Conservation (phyloP, 92 coral and sea anemone species). For the Zoanthus gigantus region DNA sequence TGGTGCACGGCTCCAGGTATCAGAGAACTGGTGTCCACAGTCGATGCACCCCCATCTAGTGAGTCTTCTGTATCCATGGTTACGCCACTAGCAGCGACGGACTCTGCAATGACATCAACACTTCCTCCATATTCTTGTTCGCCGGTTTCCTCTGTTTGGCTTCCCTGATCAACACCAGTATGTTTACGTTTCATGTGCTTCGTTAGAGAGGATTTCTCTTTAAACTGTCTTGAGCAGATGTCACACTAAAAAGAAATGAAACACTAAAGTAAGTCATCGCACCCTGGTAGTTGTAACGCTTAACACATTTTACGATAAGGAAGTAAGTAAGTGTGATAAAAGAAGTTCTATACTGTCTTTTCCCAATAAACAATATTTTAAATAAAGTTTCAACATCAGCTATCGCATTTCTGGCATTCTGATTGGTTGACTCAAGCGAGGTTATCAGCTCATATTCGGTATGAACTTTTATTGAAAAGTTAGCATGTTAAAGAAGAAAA, state of each 20-base stretch:
- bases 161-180: slow-evolving; percentile 90
- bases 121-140: slow-evolving; percentile 82
- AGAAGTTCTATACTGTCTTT: too few relatives aligned
- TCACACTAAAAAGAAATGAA: slow-evolving; percentile 71
- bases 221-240: slow-evolving; percentile 90
- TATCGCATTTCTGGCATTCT: too few relatives aligned
- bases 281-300: neutral
- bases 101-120: slow-evolving; percentile 96
- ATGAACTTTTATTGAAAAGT: too few relatives aligned
- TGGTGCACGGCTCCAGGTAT: slow-evolving; percentile 56
- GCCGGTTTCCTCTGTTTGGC: slow-evolving; percentile 93
- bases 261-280: neutral
- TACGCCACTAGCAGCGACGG: slow-evolving; percentile 94
- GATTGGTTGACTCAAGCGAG: too few relatives aligned
- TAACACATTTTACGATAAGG: too few relatives aligned
- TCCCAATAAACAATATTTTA: too few relatives aligned
- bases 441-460: too few relatives aligned
- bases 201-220: slow-evolving; percentile 97
- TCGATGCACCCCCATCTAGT: slow-evolving; percentile 69
- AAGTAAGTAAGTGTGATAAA: too few relatives aligned
- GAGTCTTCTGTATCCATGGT: slow-evolving; percentile 89
- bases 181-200: slow-evolving; percentile 99
- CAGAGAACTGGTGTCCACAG: slow-evolving; percentile 85
- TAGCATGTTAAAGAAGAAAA: too few relatives aligned
- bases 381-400: too few relatives aligned